Evolutionary conservation across 1,140 invertebrate species (phyloP), one percentile per base, ranked within the genome.

Genomic region (Protaetia brevitarsis): DNA sequence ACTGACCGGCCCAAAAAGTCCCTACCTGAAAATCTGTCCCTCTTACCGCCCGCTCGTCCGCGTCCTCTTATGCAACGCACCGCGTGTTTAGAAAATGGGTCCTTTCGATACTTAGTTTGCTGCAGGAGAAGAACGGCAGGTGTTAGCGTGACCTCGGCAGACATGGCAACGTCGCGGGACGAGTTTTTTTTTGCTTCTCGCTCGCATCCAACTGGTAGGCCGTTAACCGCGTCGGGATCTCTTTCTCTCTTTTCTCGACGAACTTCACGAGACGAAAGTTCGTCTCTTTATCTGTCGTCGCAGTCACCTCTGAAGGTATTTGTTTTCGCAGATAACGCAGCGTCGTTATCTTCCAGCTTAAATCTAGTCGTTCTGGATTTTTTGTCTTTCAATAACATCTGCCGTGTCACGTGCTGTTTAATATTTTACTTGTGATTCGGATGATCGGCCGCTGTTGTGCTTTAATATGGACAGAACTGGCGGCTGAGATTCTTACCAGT

Each of bases 121-220:
- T 51, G 41, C 26, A 23, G 19, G 41, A 51, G 41, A 36, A 36
- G 34, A 51, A 59, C 57, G 57, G 57, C 57, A 59, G 57, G 57
- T 59, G 57, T 59, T 59, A 29, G 26, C 29, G 57, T 59, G 57
- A 59, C 57, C 57, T 59, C 57, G 57, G 29, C 23, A 21, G 29
- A 59, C 11, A 21, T 31, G 57, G 57, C 57, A 59, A 59, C 57
- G 57, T 59, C 57, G 57, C 57, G 57, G 26, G 41, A 21, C 41
- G 8, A 51, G 41, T 51, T 51, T 51, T 23, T 51, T 51, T 34
- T 34, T n/a, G n/a, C n/a, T 51, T 29, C 57, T 29, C 41, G 16
- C 26, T 51, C 41, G 41, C 21, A 51, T 51, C 41, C 41, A 51
- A 51, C n/a, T 28, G 57, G 57, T 59, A 28, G 57, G 57, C 29